A percentile compares a stretch with the other conserved stretches of the same genome.
Conservation (phyloP, 2,888 invertebrate species). For the Cantharis rustica region DNA sequence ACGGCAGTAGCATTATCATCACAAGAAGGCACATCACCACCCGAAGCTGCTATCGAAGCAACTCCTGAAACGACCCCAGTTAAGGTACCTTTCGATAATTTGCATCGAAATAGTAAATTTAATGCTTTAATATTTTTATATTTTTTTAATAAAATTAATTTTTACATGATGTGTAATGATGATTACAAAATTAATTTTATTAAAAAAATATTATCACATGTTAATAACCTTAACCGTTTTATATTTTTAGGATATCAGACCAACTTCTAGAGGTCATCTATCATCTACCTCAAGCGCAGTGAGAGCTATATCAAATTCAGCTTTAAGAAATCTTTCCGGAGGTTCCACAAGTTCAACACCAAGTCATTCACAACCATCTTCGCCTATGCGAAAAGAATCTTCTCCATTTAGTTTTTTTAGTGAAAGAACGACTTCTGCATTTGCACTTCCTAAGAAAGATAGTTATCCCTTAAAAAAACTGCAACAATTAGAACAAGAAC, state of each 20-base stretch:
- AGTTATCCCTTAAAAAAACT: conserved; percentile 50
- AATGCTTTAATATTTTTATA: conserved; percentile 17
- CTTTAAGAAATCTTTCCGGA: conserved; percentile 51
- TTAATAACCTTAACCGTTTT: too few species aligned
- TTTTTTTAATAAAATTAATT: too few species aligned
- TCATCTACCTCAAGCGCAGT: conserved; percentile 69
- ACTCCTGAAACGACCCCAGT: conserved; percentile 88
- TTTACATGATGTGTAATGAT: too few species aligned
- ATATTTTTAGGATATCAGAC: conserved; percentile 34
- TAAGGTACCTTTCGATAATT: conserved; percentile 57
- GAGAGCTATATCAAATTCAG: conserved; percentile 64
- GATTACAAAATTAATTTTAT: too few species aligned
- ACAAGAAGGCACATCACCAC: conserved; percentile 72
- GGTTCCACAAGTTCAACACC: conserved; percentile 53
- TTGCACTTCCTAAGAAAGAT: conserved; percentile 44
- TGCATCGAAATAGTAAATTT: background rate
- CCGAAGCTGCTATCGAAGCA: conserved; percentile 87
- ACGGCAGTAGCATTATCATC: conserved; percentile 35
- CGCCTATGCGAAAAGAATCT: conserved; percentile 69
- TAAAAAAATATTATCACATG: too few species aligned
- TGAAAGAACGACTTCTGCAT: conserved; percentile 38
- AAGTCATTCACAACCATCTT: conserved; percentile 67
- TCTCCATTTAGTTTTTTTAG: conserved; percentile 60
- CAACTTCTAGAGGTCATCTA: conserved; percentile 46
- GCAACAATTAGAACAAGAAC: conserved; percentile 59